These are phyloP conservation scores for Agriopis aurantiaria DNA, from an alignment of 2,888 invertebrate species.

Conservation along the genomic window DNA sequence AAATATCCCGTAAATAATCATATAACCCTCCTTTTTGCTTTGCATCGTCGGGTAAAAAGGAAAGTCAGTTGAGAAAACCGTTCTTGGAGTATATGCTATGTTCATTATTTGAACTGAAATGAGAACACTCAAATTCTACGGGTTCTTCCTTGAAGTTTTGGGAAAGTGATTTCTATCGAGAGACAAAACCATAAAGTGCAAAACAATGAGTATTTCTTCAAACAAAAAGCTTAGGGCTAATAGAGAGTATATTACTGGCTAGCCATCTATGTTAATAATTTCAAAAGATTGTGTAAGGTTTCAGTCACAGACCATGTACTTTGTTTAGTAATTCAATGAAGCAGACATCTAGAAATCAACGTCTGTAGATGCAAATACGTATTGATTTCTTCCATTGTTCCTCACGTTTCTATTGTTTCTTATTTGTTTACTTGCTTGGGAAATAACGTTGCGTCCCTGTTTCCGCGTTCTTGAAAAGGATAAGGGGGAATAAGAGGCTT, in stretches of 20 bases:
- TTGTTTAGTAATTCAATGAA: not conserved
- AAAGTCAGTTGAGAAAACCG: not conserved
- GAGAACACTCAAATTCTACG: no score
- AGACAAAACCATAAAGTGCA: not conserved
- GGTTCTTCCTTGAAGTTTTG: no score
- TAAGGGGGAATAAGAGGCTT: conserved; percentile 13
- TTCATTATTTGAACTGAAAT: not conserved
- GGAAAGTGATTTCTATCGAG: no score
- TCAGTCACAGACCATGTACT: not conserved
- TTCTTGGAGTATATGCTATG: not conserved
- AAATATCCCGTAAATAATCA: no score
- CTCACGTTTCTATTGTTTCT: conserved; percentile 24
- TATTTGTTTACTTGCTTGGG: conserved; percentile 14
- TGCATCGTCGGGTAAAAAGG: not conserved
- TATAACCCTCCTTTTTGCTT: no score
- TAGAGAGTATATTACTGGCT: not conserved
- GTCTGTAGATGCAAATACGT: not conserved
- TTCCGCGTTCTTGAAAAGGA: conserved; percentile 25
- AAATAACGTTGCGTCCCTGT: conserved; percentile 19
- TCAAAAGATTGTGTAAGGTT: not conserved
- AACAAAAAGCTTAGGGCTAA: not conserved
- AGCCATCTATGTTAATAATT: conserved; percentile 2
- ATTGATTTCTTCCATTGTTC: conserved; percentile 16
- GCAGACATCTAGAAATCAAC: not conserved
- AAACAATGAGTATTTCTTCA: conserved; percentile 6